Evolutionary conservation across 2,888 invertebrate species (phyloP).

Genomic region (Tipula confusa): DNA sequence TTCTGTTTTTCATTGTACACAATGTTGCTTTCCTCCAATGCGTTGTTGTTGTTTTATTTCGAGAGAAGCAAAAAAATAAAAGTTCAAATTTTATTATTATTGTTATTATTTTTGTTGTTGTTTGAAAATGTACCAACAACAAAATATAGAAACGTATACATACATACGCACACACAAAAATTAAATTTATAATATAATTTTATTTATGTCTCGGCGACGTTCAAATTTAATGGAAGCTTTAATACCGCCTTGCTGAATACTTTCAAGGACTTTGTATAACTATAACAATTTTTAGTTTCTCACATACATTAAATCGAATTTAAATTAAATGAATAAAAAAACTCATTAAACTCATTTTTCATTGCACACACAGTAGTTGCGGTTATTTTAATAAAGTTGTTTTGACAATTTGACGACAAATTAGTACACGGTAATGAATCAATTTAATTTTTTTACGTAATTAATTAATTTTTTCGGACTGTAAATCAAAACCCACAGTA

Average conservation of each 20-base stretch:
- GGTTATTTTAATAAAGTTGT: not conserved
- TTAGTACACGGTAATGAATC: not conserved
- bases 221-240: not conserved
- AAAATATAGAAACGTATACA: not conserved
- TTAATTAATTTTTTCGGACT: not conserved
- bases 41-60: not conserved
- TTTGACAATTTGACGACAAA: not conserved
- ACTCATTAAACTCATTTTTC: not conserved
- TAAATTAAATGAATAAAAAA: not conserved
- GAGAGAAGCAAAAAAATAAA: not conserved
- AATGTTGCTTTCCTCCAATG: not conserved
- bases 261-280: not conserved
- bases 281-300: not conserved
- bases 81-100: slow-evolving; percentile 20
- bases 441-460: not conserved
- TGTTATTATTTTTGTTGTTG: not conserved
- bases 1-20: too few relatives aligned
- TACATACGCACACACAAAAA: too few relatives aligned
- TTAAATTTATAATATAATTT: not conserved
- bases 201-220: not conserved
- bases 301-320: not conserved
- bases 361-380: not conserved
- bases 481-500: not conserved
- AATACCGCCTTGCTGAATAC: not conserved
- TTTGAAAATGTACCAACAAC: not conserved